Base-by-base conservation (phyloP, 2,797 vertebrate genomes). In the Thunnus albacares region DNA sequence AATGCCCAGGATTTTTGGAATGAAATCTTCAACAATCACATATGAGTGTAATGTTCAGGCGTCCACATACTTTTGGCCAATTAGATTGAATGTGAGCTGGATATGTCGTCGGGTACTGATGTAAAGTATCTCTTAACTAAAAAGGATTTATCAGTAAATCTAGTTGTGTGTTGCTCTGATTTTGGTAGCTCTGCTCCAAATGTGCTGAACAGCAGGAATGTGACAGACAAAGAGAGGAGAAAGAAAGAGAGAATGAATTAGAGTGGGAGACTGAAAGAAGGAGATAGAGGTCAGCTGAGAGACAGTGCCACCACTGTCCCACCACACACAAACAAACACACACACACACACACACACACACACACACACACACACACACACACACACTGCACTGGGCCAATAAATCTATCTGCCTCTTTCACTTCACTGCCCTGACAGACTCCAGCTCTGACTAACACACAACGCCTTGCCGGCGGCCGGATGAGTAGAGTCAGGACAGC, bases 201-300 rank as follows among this genome's bases (percentile, higher is more conserved):
- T 61, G 60, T 71, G 77, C 10, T 89, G 82, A 83, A 17, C 82
- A 86, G 71, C 76, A 87, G 77, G 89, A 90, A 90, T 90, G 90
- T 72, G 90, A 89, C 87, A 66, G 60, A 75, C 77, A 81, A 67
- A 90, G 83, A 86, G 81, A 85, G 38, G 55, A 83, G 71, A 61
- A 81, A 67, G 47, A 51, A 43, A 74, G 47, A 56, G 45, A 56
- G 15, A 58, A n/a, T 55, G 71, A 78, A 71, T 85, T 26, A 38
- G 70, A 81, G 78, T 28, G 72, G 71, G 62, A 77, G 78, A 77
- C 41, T 14, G 75, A 73, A 55, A 74, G 71, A 79, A 28, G 53
- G 69, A 43, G 55, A 83, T 33, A 55, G 70, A 66, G 80, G 79
- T 71, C 81, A 65, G 66, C 45, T 30, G n/a, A 61, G 76, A 77